These are phyloP conservation scores for Drosophila burlai DNA, from an alignment of 1,140 invertebrate genomes.

Conservation along the genomic window DNA sequence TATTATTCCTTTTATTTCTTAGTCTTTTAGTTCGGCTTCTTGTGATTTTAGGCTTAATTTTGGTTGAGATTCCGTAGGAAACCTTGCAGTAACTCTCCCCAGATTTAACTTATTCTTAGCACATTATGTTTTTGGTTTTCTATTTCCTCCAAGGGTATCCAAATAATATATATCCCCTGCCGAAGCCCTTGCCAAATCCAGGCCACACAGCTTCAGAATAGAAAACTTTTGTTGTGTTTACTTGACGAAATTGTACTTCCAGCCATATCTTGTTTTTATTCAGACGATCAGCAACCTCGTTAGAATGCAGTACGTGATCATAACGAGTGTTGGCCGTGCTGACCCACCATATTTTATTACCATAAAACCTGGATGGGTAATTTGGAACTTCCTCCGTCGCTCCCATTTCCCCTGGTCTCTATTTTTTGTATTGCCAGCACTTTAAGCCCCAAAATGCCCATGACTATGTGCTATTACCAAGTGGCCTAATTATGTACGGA, in stretches of 20 bases:
- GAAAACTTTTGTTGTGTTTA: conserved; percentile 9
- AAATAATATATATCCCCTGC: background rate
- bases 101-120: no score
- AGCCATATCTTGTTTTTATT: conserved; percentile 37
- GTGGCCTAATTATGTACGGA: conserved; percentile 77
- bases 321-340: conserved; percentile 24
- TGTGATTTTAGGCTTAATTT: background rate
- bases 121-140: no score
- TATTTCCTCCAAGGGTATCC: conserved; percentile 4
- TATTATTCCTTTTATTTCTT: background rate
- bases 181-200: conserved; percentile 6
- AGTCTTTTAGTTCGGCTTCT: no score
- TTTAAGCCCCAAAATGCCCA: conserved; percentile 43
- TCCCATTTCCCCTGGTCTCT: background rate
- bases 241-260: conserved; percentile 1
- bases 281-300: conserved; percentile 32
- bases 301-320: conserved; percentile 49
- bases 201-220: conserved; percentile 22
- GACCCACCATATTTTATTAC: conserved; percentile 37
- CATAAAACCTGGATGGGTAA: conserved; percentile 43
- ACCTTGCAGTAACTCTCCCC: background rate
- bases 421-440: conserved; percentile 41
- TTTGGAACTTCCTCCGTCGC: conserved; percentile 50
- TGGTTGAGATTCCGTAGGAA: background rate
- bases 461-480: conserved; percentile 44